These are phyloP conservation scores for Merops nubicus DNA, from an alignment of 2,113 vertebrate species.

Conservation along the genomic window DNA sequence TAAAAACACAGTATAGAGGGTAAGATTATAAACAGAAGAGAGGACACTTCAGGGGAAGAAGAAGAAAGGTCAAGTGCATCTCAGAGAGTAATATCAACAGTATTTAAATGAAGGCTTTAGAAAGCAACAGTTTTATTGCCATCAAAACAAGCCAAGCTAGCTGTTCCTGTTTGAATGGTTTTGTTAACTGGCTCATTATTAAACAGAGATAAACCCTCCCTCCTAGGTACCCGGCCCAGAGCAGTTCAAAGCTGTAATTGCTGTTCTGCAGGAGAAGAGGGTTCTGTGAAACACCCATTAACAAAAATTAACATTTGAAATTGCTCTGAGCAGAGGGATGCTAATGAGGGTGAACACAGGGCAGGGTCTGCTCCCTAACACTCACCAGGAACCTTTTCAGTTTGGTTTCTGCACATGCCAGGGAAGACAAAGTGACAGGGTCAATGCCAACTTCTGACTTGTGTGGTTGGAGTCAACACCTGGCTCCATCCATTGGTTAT, in stretches of 20 bases:
- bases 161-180: not conserved
- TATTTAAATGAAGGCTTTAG: not conserved
- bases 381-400: not conserved
- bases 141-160: not conserved
- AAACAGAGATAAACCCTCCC: not conserved
- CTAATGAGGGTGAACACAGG: accelerated
- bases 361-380: not conserved
- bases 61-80: not conserved
- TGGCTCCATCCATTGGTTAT: accelerated
- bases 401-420: not conserved
- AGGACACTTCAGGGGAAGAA: not conserved
- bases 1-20: accelerated
- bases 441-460: not conserved
- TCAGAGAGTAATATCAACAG: not conserved
- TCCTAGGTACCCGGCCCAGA: not conserved
- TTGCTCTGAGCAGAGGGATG: not conserved
- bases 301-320: not conserved
- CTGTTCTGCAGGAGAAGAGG: not conserved
- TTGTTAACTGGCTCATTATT: not conserved
- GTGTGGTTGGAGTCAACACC: accelerated
- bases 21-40: not conserved
- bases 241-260: not conserved
- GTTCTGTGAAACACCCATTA: not conserved
- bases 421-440: not conserved
- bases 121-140: not conserved